Base-by-base conservation (phyloP, 2,888 invertebrate genomes). In the Hymenopus coronatus region DNA sequence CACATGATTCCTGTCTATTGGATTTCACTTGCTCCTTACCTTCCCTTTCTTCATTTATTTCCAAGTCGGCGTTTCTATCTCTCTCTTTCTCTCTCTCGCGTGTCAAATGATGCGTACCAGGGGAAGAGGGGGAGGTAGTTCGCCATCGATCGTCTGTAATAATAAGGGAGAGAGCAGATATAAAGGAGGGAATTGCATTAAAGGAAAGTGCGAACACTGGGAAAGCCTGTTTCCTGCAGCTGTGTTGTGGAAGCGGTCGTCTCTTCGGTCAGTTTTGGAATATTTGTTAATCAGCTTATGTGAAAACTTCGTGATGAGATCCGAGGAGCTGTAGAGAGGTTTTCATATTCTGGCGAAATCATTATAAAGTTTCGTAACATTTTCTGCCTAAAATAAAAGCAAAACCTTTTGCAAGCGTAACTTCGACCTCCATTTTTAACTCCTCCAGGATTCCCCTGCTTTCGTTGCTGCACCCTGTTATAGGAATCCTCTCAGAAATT, bases 21-120 rank as follows among this genome's bases (percentile, higher is more conserved):
- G 89, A 89, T 89, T 90, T 90, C 89, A 88, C 81, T 70, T 85
- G 82, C 81, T 46, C 28, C 70, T 84, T 28, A 28, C 84, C 33
- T 85, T 85, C 85, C 86, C 83, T 88, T 85, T 85, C 88, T 90
- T 89, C 89, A 88, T 90, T 87, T 89, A 88, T 86, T 84, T 88
- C 30, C n/a, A 40, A 81, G 87, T 84, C 86, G 83, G 28, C 33
- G 33, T 88, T 88, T 85, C 86, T 33, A 86, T 88, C 88, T 85
- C 30, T 84, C 85, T 84, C 82, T 88, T 86, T 88, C 88, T 85
- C 30, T 84, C 85, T 84, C 82, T 88, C 82, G 87, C 86, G 90
- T 89, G 89, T 90, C 90, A 89, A 90, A 90, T 90, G 89, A 90
- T 89, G 89, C 90, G 89, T 90, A 88, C 87, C 89, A 85, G 82